Conservation (phyloP, 1,140 invertebrate genomes). For the Scaptomyza hsui region DNA sequence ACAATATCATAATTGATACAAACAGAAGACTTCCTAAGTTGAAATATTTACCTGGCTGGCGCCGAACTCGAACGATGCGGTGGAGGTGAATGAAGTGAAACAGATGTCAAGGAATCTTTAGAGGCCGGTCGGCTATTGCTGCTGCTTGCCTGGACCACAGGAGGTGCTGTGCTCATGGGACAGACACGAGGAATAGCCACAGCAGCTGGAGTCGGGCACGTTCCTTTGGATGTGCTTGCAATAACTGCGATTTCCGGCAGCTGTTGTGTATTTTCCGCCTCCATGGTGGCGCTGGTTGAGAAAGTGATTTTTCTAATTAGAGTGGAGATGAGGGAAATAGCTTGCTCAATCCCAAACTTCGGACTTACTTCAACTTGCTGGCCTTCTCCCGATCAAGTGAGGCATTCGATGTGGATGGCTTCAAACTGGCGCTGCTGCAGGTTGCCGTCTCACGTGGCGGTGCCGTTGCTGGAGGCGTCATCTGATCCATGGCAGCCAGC, state of each 20-base stretch:
- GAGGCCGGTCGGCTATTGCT: slow-evolving; percentile 50
- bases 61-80: slow-evolving; percentile 69
- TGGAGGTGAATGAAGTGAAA: slow-evolving; percentile 73
- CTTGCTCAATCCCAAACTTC: neutral
- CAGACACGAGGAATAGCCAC: slow-evolving; percentile 26
- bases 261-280: slow-evolving; percentile 26
- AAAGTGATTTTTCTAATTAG: slow-evolving; percentile 80
- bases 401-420: slow-evolving; percentile 42
- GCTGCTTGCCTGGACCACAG: slow-evolving; percentile 39
- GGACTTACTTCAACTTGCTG: slow-evolving; percentile 62
- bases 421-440: slow-evolving; percentile 54
- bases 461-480: slow-evolving; percentile 77
- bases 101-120: slow-evolving; percentile 67
- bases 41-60: slow-evolving; percentile 51
- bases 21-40: too few species aligned
- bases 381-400: slow-evolving; percentile 64
- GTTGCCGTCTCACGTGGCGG: slow-evolving; percentile 67
- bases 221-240: slow-evolving; percentile 3
- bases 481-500: slow-evolving; percentile 74
- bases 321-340: slow-evolving; percentile 18
- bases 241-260: neutral
- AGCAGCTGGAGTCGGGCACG: neutral
- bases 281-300: slow-evolving; percentile 66
- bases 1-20: too few species aligned
- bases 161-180: slow-evolving; percentile 37